Evolutionary conservation across 2,113 vertebrate species (phyloP), one percentile per base, ranked within the genome.

Genomic region (Penelope pileata): DNA sequence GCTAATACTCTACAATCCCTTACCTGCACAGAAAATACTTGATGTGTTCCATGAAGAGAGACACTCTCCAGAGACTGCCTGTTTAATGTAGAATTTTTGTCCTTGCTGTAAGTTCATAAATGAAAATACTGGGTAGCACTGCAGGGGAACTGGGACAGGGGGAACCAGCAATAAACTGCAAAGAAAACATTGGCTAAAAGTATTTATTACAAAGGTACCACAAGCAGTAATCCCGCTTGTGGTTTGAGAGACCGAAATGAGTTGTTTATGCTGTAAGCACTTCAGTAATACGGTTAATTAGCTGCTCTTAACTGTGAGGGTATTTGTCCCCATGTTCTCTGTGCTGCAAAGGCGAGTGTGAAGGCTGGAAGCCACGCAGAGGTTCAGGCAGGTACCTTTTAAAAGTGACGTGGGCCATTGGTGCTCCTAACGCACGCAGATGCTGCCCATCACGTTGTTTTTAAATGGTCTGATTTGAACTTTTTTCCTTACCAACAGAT

Each of bases 101-200:
- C 9, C 1, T 3, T 42, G 7, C 50, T 53, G 29, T 26, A 7
- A 40, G 17, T 62, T 27, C 10, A 14, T 66, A 16, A 30, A 66
- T 63, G 18, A 66, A 23, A 45, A 32, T 42, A 66, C 14, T 32
- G 42, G 18, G 42, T 21, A 45, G 21, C 63, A 7, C 30, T 34
- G n/a, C 8, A 27, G n/a, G 56, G 60, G 45, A 3, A 14, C 4
- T 6, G 4, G 1, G 5, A 10, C 14, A 32, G 13, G 19, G 22
- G 7, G 6, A 7, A 14, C 42, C 26, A 27, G 82, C 34, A 22
- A 22, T 36, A 3, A 10, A 34, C 43, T 64, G 21, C 42, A 22
- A 10, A 18, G 24, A 36, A 9, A 66, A 42, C 27, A 27, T 29
- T 59, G 47, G 53, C 18, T 50, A 40, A 14, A 86, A 51, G 7